phyloP scores from a whole-genome alignment of 2,888 invertebrate species.

The Drosophila macrospina region DNA sequence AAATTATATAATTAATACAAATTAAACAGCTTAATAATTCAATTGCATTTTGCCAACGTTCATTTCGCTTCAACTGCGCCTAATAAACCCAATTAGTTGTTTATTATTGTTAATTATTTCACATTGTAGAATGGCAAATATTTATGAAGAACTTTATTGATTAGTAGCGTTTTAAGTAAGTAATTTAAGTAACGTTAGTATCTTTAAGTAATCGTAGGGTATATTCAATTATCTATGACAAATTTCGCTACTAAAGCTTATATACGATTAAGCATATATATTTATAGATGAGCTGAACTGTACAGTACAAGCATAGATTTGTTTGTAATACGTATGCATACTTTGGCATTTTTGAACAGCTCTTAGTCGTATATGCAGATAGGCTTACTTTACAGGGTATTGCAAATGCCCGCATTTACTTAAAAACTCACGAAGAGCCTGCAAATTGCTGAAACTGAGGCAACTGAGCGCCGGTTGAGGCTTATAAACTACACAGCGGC shows the following conservation, averaged over 20 bases:
- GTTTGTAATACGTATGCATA: too few species aligned
- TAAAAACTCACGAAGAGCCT: constrained; percentile 13
- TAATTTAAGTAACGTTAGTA: too few species aligned
- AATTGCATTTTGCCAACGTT: neutral
- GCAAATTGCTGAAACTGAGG: constrained; percentile 26
- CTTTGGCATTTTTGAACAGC: neutral
- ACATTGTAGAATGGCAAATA: neutral
- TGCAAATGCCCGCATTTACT: constrained; percentile 16
- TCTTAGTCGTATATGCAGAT: neutral
- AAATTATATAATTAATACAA: constrained; percentile 6
- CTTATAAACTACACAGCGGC: constrained; percentile 50
- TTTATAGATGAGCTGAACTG: too few species aligned
- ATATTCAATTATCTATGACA: too few species aligned
- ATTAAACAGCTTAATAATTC: neutral
- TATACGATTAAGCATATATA: too few species aligned
- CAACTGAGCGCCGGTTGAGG: constrained; percentile 33
- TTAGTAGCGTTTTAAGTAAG: too few species aligned
- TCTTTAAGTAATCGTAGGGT: too few species aligned
- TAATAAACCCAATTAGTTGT: neutral
- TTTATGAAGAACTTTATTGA: neutral
- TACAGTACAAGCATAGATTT: too few species aligned
- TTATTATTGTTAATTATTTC: neutral
- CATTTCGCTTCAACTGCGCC: neutral
- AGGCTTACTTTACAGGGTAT: constrained; percentile 27
- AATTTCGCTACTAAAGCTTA: too few species aligned